Evolutionary conservation across 1,140 invertebrate species (phyloP).

Genomic region (Aphelenchoides besseyi): DNA sequence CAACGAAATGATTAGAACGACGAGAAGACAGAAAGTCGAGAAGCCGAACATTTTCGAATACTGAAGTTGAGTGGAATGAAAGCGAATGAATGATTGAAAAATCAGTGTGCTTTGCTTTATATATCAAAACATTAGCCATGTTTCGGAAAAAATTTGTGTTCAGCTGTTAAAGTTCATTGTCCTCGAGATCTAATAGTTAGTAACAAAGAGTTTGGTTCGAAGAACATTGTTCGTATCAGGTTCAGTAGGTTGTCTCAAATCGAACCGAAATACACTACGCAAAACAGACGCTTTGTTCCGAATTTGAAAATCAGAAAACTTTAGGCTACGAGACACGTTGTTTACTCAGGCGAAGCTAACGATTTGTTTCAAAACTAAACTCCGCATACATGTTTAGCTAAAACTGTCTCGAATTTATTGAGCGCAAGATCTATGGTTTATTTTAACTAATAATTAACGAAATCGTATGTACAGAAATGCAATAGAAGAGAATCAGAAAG

Average conservation of each 20-base stretch:
- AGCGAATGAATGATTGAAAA: background rate
- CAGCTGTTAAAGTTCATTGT: too few relatives aligned
- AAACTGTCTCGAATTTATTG: background rate
- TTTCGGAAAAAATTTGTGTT: too few relatives aligned
- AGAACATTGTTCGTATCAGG: too few relatives aligned
- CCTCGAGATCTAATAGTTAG: too few relatives aligned
- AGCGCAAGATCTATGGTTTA: background rate
- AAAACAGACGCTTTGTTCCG: too few relatives aligned
- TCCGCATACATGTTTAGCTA: background rate
- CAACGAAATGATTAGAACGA: background rate
- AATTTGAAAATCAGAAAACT: too few relatives aligned
- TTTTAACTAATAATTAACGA: background rate
- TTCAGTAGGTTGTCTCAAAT: too few relatives aligned
- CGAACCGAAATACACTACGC: too few relatives aligned
- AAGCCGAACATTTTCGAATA: background rate
- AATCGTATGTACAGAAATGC: background rate
- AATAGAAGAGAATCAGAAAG: background rate
- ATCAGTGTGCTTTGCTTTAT: background rate
- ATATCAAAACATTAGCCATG: too few relatives aligned
- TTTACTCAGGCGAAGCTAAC: too few relatives aligned
- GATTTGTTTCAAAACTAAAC: background rate
- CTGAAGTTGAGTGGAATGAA: background rate
- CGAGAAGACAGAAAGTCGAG: background rate
- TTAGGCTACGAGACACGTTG: too few relatives aligned
- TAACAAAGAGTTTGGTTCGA: too few relatives aligned